These are phyloP conservation scores for Phalangium opilio DNA, from an alignment of 2,888 invertebrate genomes.

Conservation along the genomic window DNA sequence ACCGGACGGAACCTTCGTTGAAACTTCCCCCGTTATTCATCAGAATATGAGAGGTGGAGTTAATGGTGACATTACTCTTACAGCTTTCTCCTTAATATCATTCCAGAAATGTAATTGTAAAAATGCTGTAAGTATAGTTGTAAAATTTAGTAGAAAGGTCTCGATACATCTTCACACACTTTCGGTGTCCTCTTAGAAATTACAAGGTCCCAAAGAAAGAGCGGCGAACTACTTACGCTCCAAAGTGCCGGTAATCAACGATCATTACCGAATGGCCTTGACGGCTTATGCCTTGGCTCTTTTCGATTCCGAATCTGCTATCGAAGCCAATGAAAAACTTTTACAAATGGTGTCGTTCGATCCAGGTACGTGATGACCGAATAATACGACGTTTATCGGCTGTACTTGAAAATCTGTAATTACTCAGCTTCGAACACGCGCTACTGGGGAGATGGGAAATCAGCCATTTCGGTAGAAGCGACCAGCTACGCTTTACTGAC, in stretches of 20 bases:
- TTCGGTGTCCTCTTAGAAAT: constrained; percentile 3
- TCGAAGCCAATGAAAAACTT: constrained; percentile 11
- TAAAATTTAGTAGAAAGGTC: too few species aligned
- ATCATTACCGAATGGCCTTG: constrained; percentile 18
- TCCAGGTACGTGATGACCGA: background rate
- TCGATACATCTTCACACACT: too few species aligned
- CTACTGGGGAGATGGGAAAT: constrained; percentile 4
- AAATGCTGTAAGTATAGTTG: background rate
- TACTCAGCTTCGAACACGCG: background rate
- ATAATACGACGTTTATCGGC: background rate
- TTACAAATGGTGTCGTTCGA: constrained; percentile 4
- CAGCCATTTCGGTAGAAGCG: constrained; percentile 20
- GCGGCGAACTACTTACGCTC: constrained; percentile 11
- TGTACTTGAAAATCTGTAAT: background rate
- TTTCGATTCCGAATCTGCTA: constrained; percentile 6
- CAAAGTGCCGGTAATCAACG: constrained; percentile 9
- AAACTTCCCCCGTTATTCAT: constrained; percentile 19
- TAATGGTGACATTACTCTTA: constrained; percentile 17
- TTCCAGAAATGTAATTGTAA: constrained; percentile 15
- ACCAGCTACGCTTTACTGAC: constrained; percentile 18
- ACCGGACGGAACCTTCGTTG: constrained; percentile 18
- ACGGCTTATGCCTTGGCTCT: constrained; percentile 19
- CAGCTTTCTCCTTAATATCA: constrained; percentile 18
- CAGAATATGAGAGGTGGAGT: constrained; percentile 16
- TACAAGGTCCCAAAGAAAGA: constrained; percentile 4